phyloP scores from a whole-genome alignment of 2,888 invertebrate species.

The Trachelus troglodyta region DNA sequence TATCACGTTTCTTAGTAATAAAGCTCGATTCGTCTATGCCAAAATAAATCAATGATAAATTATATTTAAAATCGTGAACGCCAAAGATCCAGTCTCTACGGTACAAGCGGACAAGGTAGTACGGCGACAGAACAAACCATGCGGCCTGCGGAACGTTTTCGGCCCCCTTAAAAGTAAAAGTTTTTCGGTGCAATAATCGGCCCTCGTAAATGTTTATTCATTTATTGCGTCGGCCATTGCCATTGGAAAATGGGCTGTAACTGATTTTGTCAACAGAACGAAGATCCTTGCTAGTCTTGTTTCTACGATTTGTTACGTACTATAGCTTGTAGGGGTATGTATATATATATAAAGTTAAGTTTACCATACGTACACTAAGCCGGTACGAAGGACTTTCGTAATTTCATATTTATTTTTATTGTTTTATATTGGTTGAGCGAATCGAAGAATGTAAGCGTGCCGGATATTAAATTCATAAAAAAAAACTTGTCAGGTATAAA shows the following conservation, averaged over 20 bases:
- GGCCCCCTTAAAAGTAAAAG: constrained; percentile 48
- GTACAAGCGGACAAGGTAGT: background rate
- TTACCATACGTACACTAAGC: background rate
- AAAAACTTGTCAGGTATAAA: background rate
- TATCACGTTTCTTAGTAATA: background rate
- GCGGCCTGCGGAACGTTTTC: constrained; percentile 3
- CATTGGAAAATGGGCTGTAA: constrained; percentile 50
- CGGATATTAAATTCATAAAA: background rate
- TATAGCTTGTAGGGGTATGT: background rate
- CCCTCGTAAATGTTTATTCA: constrained; percentile 56
- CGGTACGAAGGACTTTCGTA: background rate
- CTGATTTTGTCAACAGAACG: constrained; percentile 55
- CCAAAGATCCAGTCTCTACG: background rate
- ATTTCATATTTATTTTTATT: constrained; percentile 30
- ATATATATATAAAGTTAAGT: background rate
- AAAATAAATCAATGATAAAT: constrained; percentile 33
- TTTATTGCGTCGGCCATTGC: constrained; percentile 56
- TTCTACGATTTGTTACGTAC: background rate
- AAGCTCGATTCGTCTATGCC: background rate
- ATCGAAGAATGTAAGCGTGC: constrained; percentile 16
- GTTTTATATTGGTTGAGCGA: constrained; percentile 38
- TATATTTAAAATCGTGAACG: background rate
- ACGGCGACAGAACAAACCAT: background rate
- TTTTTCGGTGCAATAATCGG: constrained; percentile 54
- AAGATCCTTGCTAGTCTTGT: constrained; percentile 13